Conservation (phyloP, 2,797 vertebrate species). For the Rachycentron canadum region DNA sequence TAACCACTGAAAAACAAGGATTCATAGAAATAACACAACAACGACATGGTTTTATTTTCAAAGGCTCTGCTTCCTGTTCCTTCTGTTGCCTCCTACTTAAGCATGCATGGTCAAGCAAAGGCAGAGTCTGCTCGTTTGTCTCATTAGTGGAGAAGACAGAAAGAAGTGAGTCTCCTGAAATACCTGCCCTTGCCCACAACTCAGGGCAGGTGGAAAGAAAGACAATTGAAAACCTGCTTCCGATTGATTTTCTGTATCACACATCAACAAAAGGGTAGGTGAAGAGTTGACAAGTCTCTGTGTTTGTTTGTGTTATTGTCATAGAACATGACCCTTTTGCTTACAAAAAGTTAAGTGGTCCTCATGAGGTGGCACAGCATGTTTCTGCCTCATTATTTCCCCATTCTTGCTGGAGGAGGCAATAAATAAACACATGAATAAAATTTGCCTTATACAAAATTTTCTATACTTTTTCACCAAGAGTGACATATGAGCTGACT, state of each 20-base stretch:
- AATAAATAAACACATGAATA: constrained; percentile 23
- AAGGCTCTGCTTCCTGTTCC: constrained; percentile 44
- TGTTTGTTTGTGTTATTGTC: constrained; percentile 59
- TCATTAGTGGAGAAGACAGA: constrained; percentile 89
- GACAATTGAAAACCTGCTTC: constrained; percentile 72
- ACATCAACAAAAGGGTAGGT: constrained; percentile 45
- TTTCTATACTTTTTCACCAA: constrained; percentile 4
- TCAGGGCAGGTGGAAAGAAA: constrained; percentile 71
- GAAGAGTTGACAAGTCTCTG: constrained; percentile 24
- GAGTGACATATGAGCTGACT: background rate
- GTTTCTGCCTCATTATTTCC: constrained; percentile 36
- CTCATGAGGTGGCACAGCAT: constrained; percentile 41
- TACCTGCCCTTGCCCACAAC: constrained; percentile 84
- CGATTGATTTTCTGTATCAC: constrained; percentile 62
- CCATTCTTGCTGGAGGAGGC: background rate
- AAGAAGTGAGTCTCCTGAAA: constrained; percentile 88
- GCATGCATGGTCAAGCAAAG: constrained; percentile 89
- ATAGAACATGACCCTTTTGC: constrained; percentile 51
- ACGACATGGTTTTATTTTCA: constrained; percentile 59
- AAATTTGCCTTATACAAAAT: background rate
- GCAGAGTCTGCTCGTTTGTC: constrained; percentile 87
- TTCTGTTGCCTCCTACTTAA: constrained; percentile 78
- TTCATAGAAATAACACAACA: constrained; percentile 7
- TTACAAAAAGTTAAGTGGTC: constrained; percentile 41
- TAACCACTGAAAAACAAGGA: constrained; percentile 24